Conservation (phyloP, 2,113 vertebrate genomes). For the Caloenas nicobarica region DNA sequence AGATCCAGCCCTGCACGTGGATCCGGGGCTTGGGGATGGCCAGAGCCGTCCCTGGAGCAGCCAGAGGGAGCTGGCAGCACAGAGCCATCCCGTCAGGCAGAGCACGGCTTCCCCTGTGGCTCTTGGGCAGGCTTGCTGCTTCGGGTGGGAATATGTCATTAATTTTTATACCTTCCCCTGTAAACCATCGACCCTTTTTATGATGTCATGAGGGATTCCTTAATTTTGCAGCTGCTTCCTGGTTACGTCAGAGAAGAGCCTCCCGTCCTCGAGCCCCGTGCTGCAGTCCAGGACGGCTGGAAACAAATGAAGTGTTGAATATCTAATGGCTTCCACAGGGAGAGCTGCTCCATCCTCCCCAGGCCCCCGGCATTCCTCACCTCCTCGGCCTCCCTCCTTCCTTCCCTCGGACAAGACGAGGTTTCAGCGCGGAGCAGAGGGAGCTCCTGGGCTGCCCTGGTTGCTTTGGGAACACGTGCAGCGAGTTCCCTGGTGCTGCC, state of each 20-base stretch:
- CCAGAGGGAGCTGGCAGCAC: neutral
- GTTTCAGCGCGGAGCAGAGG: neutral
- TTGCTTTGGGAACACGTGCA: neutral
- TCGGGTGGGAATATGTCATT: constrained; percentile 79
- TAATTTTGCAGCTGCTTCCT: constrained; percentile 88
- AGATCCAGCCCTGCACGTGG: neutral
- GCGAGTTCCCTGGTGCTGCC: neutral
- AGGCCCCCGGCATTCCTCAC: constrained; percentile 74
- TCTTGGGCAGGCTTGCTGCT: constrained; percentile 41
- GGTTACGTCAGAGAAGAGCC: constrained; percentile 83
- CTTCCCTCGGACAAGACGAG: constrained; percentile 4
- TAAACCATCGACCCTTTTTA: constrained; percentile 82
- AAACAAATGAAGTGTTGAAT: constrained; percentile 86
- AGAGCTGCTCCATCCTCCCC: constrained; percentile 75
- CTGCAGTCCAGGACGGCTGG: constrained; percentile 71
- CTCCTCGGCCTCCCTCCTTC: constrained; percentile 47
- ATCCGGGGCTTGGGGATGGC: neutral
- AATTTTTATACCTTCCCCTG: constrained; percentile 84
- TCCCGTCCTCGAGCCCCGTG: constrained; percentile 73
- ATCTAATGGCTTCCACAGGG: constrained; percentile 85
- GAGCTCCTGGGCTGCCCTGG: constrained; percentile 10
- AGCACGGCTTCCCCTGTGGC: constrained; percentile 48
- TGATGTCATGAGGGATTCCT: constrained; percentile 87
- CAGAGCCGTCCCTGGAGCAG: neutral
- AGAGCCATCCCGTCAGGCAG: neutral